Base-by-base conservation (phyloP, 2,888 invertebrate genomes). In the Protodeltote pygarga region DNA sequence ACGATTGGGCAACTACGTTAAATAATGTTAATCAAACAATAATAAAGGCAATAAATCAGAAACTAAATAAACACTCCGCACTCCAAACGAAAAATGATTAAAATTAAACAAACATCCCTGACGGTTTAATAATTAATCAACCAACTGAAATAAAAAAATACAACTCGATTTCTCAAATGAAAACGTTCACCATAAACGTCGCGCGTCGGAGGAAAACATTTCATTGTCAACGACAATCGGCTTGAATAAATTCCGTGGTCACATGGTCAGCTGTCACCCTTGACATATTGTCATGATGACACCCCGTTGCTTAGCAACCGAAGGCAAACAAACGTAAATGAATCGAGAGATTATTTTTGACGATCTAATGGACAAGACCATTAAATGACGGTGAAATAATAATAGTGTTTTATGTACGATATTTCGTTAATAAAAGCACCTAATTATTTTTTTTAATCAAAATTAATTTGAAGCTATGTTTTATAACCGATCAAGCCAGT, bases 211-310 rank as follows among this genome's bases (percentile, higher is more conserved):
- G 58, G 55, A 73, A 71, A 76, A 64, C 70, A 73, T 71, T 69
- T 73, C 66, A 63, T 34, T 52, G 67, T 65, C 70, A 65, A 2
- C 5, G 24, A n/a, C 24, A 65, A 71, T 71, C 69, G 57, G 44
- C 44, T 65, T 71, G 65, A 72, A 77, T 75, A 78, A 79, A 78
- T 73, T 51, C 54, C 40, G 33, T 61, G 51, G 40, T 39, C 57
- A 66, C 65, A 53, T 65, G 66, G 59, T 41, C 58, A 65, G 50
- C 48, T 73, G 72, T 73, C 74, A 68, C 9, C 33, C 38, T 47
- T 59, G 61, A 61, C 63, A 58, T 54, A 52, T 65, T 69, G 65
- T 71, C 65, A 63, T 49, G 60, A 57, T 73, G 75, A 66, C 65
- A 75, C 44, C 45, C 8, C 24, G 75, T 77, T 67, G 63, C 78